Evolutionary conservation across 2,797 vertebrate genomes (phyloP).

Genomic region (Phalanger gymnotis): DNA sequence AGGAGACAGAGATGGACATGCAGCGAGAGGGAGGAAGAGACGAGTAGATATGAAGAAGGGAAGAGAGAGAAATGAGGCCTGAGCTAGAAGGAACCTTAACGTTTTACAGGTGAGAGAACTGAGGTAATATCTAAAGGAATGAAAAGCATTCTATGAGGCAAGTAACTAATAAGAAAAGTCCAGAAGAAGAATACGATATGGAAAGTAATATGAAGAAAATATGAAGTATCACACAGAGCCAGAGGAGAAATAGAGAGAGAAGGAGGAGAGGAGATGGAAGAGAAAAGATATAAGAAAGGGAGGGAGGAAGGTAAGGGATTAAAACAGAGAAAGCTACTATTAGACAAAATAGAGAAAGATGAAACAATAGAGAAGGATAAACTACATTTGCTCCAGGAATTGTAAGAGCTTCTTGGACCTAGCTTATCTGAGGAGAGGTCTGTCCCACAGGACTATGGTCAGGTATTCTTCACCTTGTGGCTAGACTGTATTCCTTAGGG

Average conservation of each 20-base stretch:
- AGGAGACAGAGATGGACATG: not conserved
- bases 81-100: not conserved
- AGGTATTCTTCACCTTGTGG: not conserved
- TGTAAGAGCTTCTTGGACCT: not conserved
- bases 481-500: not conserved
- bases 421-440: not conserved
- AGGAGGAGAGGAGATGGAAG: not conserved
- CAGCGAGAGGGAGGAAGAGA: not conserved
- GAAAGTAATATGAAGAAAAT: not conserved
- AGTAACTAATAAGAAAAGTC: not conserved
- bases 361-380: not conserved
- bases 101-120: not conserved
- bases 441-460: not conserved
- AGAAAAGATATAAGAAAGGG: not conserved
- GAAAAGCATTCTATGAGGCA: not conserved
- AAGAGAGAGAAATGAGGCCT: not conserved
- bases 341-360: not conserved
- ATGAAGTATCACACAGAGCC: not conserved
- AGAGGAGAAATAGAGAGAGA: not conserved
- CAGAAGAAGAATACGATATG: not conserved
- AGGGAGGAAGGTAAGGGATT: not conserved
- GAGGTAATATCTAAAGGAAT: not conserved
- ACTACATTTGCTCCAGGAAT: not conserved
- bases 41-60: not conserved
- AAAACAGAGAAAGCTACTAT: not conserved